phyloP scores from a whole-genome alignment of 2,888 invertebrate species.

The Synergus umbraculus region DNA sequence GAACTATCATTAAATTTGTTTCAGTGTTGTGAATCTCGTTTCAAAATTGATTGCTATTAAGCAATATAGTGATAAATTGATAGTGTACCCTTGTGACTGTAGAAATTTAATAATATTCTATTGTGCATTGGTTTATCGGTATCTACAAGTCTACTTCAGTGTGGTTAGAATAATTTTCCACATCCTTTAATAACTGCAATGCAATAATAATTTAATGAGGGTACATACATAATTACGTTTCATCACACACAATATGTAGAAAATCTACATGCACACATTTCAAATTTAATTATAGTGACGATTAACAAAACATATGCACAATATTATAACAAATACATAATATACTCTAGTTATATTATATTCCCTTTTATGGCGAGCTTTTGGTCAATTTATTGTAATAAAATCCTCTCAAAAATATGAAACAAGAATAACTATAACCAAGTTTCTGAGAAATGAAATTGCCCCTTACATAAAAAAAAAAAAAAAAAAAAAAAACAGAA shows the following conservation, averaged over 20 bases:
- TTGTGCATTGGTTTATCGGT: not conserved
- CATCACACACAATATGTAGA: not conserved
- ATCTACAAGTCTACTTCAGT: not conserved
- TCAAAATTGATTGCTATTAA: not conserved
- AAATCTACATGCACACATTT: too few species aligned
- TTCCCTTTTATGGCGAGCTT: too few species aligned
- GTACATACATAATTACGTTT: not conserved
- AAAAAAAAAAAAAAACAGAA: not conserved
- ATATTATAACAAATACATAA: not conserved
- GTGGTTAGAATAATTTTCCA: slow-evolving; percentile 17
- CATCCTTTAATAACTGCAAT: slow-evolving; percentile 17
- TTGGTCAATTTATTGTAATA: too few species aligned
- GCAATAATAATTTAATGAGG: slow-evolving; percentile 17
- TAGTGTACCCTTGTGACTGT: not conserved
- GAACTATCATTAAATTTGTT: not conserved
- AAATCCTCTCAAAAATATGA: not conserved
- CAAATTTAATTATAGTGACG: too few species aligned
- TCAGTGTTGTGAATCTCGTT: not conserved
- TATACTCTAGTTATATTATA: too few species aligned
- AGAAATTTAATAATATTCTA: slow-evolving; percentile 14
- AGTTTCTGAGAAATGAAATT: not conserved
- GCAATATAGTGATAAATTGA: not conserved
- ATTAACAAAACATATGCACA: not conserved
- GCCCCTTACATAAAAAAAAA: not conserved
- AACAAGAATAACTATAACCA: not conserved